Evolutionary conservation across 1,140 invertebrate species (phyloP).

Genomic region (Doryteuthis pealeii): DNA sequence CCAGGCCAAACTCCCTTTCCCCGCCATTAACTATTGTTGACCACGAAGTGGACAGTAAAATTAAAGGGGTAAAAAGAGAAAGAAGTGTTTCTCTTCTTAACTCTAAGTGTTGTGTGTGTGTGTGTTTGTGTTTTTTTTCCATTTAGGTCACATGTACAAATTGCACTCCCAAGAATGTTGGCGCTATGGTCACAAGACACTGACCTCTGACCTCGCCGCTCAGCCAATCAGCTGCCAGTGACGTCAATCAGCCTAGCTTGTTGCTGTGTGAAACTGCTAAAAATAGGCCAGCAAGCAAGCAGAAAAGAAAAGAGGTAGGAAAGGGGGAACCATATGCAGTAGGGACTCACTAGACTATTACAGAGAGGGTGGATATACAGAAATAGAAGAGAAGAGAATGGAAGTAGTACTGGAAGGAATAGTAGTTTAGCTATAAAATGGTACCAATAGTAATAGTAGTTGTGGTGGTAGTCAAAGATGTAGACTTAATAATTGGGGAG

Average conservation of each 20-base stretch:
- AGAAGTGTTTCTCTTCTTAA: too few species aligned
- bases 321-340: not conserved
- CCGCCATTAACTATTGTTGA: too few species aligned
- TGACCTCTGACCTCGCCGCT: not conserved
- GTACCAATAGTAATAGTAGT: too few species aligned
- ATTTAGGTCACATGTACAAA: not conserved
- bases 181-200: not conserved
- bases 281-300: not conserved
- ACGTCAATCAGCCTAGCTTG: not conserved
- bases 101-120: too few species aligned
- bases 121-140: not conserved
- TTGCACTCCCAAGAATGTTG: not conserved
- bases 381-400: not conserved
- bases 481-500: too few species aligned
- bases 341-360: slow-evolving; percentile 3
- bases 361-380: not conserved
- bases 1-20: too few species aligned
- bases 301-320: not conserved
- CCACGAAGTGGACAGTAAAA: too few species aligned
- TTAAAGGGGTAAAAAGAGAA: too few species aligned
- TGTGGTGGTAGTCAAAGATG: too few species aligned
- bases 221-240: not conserved
- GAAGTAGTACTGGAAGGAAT: too few species aligned
- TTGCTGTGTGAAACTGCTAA: slow-evolving; percentile 3
- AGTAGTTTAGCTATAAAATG: too few species aligned